Evolutionary conservation across 2,113 vertebrate genomes (phyloP).

Genomic region (Bungarus multicinctus): DNA sequence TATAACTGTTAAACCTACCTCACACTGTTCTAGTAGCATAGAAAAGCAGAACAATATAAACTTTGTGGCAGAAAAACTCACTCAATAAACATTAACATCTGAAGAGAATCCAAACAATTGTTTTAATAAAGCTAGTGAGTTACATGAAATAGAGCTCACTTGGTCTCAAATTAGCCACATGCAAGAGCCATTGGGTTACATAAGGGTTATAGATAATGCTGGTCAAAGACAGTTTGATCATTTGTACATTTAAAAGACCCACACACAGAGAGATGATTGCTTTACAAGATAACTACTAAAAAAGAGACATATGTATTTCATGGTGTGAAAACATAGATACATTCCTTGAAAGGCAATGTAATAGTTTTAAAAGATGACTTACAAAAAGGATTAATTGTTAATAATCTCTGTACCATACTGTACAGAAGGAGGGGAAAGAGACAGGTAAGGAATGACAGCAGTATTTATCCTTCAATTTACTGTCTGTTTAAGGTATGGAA

Average conservation of each 20-base stretch:
- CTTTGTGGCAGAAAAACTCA: background rate
- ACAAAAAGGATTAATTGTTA: background rate
- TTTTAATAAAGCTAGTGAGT: background rate
- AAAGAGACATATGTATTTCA: background rate
- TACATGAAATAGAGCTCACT: background rate
- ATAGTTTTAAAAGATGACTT: background rate
- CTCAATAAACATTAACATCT: background rate
- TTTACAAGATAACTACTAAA: background rate
- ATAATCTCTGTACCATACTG: background rate
- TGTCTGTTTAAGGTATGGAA: background rate
- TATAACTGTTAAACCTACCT: background rate
- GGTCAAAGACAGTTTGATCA: background rate
- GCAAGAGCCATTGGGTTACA: background rate
- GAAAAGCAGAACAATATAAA: background rate
- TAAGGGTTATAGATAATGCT: background rate
- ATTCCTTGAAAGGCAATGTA: background rate
- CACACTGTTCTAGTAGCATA: background rate
- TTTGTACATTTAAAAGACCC: background rate
- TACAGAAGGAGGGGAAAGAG: background rate
- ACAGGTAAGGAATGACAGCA: background rate
- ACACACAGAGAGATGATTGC: background rate
- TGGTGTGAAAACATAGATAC: background rate
- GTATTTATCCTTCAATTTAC: background rate
- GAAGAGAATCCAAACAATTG: background rate
- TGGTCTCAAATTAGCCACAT: background rate